Conservation (phyloP, 2,113 vertebrate species). For the Ophthalmolycus amberensis region DNA sequence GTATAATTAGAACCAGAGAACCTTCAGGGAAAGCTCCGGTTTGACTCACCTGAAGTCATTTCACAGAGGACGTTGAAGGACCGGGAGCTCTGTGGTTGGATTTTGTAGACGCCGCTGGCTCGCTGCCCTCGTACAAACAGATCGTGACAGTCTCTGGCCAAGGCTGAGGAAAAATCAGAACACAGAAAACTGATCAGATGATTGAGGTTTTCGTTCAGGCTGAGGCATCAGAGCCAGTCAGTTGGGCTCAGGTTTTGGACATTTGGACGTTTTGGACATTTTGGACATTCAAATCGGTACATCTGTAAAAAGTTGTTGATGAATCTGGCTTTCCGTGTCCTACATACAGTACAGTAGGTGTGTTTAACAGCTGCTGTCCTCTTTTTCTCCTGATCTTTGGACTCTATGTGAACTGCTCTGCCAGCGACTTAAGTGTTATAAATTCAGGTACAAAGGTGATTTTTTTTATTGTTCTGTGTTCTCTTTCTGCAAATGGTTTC, state of each 20-base stretch:
- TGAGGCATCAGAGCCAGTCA: not conserved
- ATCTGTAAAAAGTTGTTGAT: not conserved
- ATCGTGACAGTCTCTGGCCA: slow-evolving; percentile 84
- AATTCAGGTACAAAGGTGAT: slow-evolving; percentile 64
- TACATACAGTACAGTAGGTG: not conserved
- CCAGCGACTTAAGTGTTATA: slow-evolving; percentile 43
- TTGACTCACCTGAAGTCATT: slow-evolving; percentile 84
- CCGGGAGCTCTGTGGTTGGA: slow-evolving; percentile 82
- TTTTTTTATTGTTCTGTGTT: not conserved
- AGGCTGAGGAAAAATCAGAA: slow-evolving; percentile 68
- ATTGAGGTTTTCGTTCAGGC: not conserved
- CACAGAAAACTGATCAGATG: slow-evolving; percentile 1
- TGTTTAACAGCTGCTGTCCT: slow-evolving; percentile 17
- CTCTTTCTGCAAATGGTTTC: not conserved
- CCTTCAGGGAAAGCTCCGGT: not conserved
- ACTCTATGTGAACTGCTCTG: slow-evolving; percentile 37
- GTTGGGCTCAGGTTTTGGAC: not conserved
- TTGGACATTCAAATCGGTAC: too few species aligned
- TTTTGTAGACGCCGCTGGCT: slow-evolving; percentile 84
- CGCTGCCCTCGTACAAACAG: slow-evolving; percentile 83
- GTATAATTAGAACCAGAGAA: too few species aligned
- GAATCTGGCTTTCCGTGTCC: not conserved
- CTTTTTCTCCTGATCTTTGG: slow-evolving; percentile 66
- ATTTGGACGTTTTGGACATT: too few species aligned
- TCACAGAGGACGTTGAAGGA: slow-evolving; percentile 88